phyloP scores from a whole-genome alignment of 1,140 invertebrate genomes.

The Leptinotarsa lineolata region DNA sequence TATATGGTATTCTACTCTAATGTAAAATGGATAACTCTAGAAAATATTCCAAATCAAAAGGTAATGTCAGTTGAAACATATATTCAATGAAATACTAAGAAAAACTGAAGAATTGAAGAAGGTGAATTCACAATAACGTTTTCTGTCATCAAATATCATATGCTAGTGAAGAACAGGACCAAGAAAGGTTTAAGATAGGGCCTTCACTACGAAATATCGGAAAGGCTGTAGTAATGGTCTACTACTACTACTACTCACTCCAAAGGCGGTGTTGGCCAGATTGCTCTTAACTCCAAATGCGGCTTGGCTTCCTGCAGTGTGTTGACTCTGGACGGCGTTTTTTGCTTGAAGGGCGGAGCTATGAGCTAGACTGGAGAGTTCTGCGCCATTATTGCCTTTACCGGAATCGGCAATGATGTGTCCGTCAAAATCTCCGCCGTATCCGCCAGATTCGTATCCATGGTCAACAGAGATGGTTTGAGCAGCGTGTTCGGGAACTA shows the following conservation, averaged over 20 bases:
- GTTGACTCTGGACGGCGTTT: constrained; percentile 40
- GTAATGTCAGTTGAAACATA: no score
- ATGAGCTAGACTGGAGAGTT: constrained; percentile 40
- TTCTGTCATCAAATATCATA: no score
- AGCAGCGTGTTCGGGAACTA: constrained; percentile 34
- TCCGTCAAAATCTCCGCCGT: neutral
- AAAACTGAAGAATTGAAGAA: no score
- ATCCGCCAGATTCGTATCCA: constrained; percentile 15
- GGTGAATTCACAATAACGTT: no score
- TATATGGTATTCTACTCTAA: no score
- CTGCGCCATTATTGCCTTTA: constrained; percentile 35
- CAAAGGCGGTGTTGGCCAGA: constrained; percentile 41
- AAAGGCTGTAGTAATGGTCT: no score
- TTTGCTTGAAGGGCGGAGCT: constrained; percentile 42
- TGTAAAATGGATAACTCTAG: no score
- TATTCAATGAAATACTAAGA: no score
- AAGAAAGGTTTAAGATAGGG: neutral
- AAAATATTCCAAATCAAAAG: no score
- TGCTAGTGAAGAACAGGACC: neutral
- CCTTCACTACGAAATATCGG: no score
- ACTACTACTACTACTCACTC: constrained; percentile 32
- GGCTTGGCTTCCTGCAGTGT: constrained; percentile 46
- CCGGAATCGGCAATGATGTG: constrained; percentile 19
- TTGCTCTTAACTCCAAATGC: constrained; percentile 45
- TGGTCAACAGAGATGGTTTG: constrained; percentile 17